Base-by-base conservation (phyloP, 2,113 vertebrate genomes). In the Rhombomys opimus region DNA sequence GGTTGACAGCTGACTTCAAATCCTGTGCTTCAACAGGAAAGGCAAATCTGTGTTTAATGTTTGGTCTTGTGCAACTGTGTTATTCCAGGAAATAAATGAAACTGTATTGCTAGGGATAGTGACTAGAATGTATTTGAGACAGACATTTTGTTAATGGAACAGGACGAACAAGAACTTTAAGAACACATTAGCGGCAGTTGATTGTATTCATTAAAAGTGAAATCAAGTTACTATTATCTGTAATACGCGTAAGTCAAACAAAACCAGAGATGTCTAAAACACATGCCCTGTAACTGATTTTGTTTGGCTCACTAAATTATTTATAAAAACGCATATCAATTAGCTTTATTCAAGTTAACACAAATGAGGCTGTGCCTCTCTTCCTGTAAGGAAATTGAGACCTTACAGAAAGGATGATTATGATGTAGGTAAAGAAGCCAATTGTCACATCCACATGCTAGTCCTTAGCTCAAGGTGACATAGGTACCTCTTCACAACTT, bases 41-140 rank as follows among this genome's bases (percentile, higher is more conserved):
- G 87, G 86, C 95, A 96, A 92, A 89, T 97, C 93, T 96, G 93
- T 96, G 95, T 97, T 97, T 76, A 77, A 91, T 85, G 68, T 92
- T 89, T 54, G 91, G 96, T 52, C 73, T 96, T 59, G 41, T 87
- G 15, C 89, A 93, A 30, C 0, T 97, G 93, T 97, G 97, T 85
- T 30, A 90, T 52, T 96, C 94, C 22, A 95, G 85, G 77, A 96
- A 95, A 82, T 12, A 94, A 91, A 81, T 91, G 76, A 93, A 95
- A 96, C 50, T 94, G 93, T 97, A 90, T 87, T 81, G 72, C 70
- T 94, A 97, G 93, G 7, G 97, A 96, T 95, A 95, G 89, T 57
- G 52, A 97, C 93, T 89, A 91, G 93, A 95, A 92, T 92, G 77
- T 97, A 95, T 97, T 85, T 95, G 97, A 98, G 52, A 20, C 91